Base-by-base conservation (phyloP, 2,888 invertebrate genomes). In the Euplexia lucipara region DNA sequence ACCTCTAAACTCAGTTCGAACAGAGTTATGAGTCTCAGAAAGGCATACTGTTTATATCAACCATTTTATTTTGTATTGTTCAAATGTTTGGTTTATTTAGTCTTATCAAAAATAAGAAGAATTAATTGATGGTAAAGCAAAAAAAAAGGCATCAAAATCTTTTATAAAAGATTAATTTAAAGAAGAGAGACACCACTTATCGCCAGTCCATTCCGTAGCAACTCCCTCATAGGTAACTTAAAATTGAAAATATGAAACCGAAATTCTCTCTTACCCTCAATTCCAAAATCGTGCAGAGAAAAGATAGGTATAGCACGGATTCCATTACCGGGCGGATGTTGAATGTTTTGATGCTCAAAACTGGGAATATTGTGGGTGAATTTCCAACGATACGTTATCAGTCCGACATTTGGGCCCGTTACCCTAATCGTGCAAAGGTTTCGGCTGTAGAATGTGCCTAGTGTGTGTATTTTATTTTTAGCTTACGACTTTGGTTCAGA, bases 381-480 rank as follows among this genome's bases (percentile, higher is more conserved):
- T 78, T 78, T 75, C 61, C 47, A 37, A 63, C 75, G 73, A 79
- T 79, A 81, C 41, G 75, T 78, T 86, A 83, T 83, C 84, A 72
- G 39, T 20, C 44, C 59, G 68, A 69, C 67, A 73, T 78, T 81
- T 42, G 62, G 65, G 60, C 30, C 47, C 44, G 75, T 64, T 80
- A 76, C 79, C 78, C 57, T 79, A 72, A 80, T 80, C 80, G 72
- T 41, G 65, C 62, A 63, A 74, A 72, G 67, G 68, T 80, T 75
- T 75, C 48, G 44, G 32, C 8, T 20, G 58, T 70, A 26, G 34
- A 12, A 39, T 30, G 39, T 49, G n/a, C n/a, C n/a, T n/a, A 18
- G 52, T 44, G 37, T 60, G 10, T 44, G 20, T 16, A 9, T 47
- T 20, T 42, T 37, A n/a, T 20, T 49, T 42, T 53, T 49, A 49